A percentile compares a stretch with the other conserved stretches of the same genome.
Conservation (phyloP, 2,888 invertebrate genomes). For the Sipha maydis region DNA sequence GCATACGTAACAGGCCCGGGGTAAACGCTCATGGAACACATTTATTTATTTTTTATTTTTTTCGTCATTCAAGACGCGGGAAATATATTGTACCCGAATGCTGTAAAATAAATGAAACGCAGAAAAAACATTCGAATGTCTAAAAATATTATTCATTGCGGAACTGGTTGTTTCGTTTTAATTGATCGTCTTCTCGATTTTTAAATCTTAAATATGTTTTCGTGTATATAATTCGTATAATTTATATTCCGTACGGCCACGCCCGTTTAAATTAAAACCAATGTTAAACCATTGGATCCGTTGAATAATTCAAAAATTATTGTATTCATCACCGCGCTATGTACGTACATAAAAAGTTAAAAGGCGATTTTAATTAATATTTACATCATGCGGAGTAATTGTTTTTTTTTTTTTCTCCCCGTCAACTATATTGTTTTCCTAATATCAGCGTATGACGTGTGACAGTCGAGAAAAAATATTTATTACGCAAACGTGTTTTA, state of each 20-base stretch:
- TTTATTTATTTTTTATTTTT: neutral
- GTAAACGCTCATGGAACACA: neutral
- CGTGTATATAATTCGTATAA: neutral
- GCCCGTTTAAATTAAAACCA: neutral
- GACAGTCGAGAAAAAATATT: neutral
- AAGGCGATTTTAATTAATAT: neutral
- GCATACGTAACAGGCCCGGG: neutral
- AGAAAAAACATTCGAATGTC: neutral
- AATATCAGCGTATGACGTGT: too few relatives aligned
- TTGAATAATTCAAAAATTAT: neutral
- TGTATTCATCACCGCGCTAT: neutral
- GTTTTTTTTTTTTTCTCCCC: neutral
- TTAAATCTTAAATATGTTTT: neutral
- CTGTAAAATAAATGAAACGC: neutral
- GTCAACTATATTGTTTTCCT: neutral
- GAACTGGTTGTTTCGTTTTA: constrained; percentile 15
- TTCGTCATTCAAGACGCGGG: neutral
- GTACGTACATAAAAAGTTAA: neutral
- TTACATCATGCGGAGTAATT: neutral
- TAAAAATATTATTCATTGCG: neutral
- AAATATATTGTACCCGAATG: neutral
- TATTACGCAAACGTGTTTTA: neutral
- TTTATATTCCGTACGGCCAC: constrained; percentile 7
- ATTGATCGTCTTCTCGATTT: constrained; percentile 6
- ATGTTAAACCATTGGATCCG: neutral